Conservation (phyloP, 2,888 invertebrate genomes). For the Erebia palarica region DNA sequence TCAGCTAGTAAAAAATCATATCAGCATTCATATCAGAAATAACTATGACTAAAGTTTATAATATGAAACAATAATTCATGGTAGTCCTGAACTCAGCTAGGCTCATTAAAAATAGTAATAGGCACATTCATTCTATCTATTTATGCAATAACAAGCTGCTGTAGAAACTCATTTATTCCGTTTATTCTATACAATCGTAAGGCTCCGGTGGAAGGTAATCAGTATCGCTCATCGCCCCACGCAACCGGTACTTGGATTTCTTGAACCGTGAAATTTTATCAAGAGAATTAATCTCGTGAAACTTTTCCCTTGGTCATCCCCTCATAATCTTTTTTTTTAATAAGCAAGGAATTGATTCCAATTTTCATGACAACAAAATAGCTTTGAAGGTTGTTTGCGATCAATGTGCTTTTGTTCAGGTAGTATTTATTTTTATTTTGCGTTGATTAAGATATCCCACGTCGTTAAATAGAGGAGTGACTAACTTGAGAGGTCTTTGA, state of each 20-base stretch:
- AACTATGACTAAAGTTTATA: no score
- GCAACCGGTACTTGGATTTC: constrained; percentile 81
- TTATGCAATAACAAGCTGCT: not conserved
- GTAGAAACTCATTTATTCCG: not conserved
- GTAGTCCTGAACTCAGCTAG: no score
- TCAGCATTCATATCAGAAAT: no score
- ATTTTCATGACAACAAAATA: constrained; percentile 46
- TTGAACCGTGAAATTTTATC: constrained; percentile 83
- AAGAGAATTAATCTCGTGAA: constrained; percentile 80
- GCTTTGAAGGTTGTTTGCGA: constrained; percentile 31
- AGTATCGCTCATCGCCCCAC: constrained; percentile 81
- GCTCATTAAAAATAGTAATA: no score
- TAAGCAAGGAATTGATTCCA: constrained; percentile 68
- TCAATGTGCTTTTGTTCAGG: not conserved
- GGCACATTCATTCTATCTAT: not conserved
- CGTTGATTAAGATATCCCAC: no score
- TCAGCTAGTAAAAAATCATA: no score
- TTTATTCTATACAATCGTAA: constrained; percentile 49
- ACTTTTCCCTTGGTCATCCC: constrained; percentile 73
- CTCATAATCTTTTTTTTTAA: constrained; percentile 68
- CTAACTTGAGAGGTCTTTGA: no score
- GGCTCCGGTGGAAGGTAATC: constrained; percentile 70
- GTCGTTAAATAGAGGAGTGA: no score
- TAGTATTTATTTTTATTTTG: not conserved
- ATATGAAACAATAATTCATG: no score